Evolutionary conservation across 2,797 vertebrate genomes (phyloP), one percentile per base, ranked within the genome.

Genomic region (Hypotaenidia okinawae): DNA sequence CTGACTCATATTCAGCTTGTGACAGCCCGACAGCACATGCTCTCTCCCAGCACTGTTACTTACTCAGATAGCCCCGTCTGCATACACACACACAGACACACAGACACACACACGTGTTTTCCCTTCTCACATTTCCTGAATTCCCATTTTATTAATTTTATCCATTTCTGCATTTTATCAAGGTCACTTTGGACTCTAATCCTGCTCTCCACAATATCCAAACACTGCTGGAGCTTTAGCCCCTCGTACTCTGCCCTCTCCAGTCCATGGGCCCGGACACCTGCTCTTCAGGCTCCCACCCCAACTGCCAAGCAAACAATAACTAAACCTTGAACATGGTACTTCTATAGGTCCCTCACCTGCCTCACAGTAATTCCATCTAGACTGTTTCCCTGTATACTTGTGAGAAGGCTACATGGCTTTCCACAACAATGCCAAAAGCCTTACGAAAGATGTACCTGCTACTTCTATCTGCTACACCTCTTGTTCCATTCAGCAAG

Each of bases 1-100:
- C 16, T 96, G 94, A 97, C 55, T 95, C 95, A 95, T 5, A 51
- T 37, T 70, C 35, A 64, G 45, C 57, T 61, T 90, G 86, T 83
- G 92, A 85, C 57, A 92, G 18, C 78, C 81, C 81, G 84, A 30
- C 64, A 82, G 33, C 94, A 87, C 86, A 77, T 70, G 86, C 49
- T 73, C 59, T 84, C 66, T 79, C 81, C 49, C 61, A 25, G 69
- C 47, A 52, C 69, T 58, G 80, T 28, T 76, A 66, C 59, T 87
- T 87, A 91, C 72, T 95, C 94, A 93, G 64, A 93, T 61, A 74
- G 45, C 54, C 86, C 84, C 3, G 10, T 83, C 63, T 83, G 18
- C 73, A 57, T 43, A 74, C 39, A 82, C 45, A 82, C 45, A 79
- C 47, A 49, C 22, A 47, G 21, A 47, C 22, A 51, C 13, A 83